These are phyloP conservation scores for Apistogramma diplotaenia DNA, from an alignment of 2,113 vertebrate species.

Conservation along the genomic window DNA sequence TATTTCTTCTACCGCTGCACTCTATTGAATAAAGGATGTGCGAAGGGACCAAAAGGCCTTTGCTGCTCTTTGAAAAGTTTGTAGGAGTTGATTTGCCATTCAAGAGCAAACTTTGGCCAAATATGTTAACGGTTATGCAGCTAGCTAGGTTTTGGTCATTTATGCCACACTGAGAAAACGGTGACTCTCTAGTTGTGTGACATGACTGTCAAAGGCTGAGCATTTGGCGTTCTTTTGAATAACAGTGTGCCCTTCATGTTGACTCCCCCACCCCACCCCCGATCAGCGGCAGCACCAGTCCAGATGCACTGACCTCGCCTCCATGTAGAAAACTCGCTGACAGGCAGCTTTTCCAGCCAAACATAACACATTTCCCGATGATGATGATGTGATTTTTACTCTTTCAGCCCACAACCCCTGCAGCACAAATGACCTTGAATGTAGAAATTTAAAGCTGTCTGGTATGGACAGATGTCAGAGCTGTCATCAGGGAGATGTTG, in stretches of 20 bases:
- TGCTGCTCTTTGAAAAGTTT: not conserved
- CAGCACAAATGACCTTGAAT: conserved; percentile 28
- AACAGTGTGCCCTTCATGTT: conserved; percentile 12
- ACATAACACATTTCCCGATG: not conserved
- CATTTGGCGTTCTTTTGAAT: not conserved
- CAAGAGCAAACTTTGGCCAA: not conserved
- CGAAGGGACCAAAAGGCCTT: not conserved
- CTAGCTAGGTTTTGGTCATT: not conserved
- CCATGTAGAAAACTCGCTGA: conserved; percentile 36
- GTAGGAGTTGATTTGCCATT: not conserved
- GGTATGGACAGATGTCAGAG: conserved; percentile 32
- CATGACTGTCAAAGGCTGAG: not conserved
- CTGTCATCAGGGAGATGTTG: not conserved
- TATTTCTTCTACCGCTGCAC: conserved; percentile 13
- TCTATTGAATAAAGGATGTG: conserved; percentile 1
- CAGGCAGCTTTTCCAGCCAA: conserved; percentile 32
- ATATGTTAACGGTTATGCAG: not conserved
- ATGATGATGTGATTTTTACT: not conserved
- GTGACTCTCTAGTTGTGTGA: not conserved
- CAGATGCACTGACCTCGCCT: conserved; percentile 27
- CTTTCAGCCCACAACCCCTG: not conserved
- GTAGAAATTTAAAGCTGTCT: not conserved
- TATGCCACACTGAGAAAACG: not conserved
- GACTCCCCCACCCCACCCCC: not conserved
- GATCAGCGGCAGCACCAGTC: not conserved